A percentile compares a stretch with the other conserved stretches of the same genome.
phyloP scores from a whole-genome alignment of 2,888 invertebrate species.

The Candidula unifasciata region DNA sequence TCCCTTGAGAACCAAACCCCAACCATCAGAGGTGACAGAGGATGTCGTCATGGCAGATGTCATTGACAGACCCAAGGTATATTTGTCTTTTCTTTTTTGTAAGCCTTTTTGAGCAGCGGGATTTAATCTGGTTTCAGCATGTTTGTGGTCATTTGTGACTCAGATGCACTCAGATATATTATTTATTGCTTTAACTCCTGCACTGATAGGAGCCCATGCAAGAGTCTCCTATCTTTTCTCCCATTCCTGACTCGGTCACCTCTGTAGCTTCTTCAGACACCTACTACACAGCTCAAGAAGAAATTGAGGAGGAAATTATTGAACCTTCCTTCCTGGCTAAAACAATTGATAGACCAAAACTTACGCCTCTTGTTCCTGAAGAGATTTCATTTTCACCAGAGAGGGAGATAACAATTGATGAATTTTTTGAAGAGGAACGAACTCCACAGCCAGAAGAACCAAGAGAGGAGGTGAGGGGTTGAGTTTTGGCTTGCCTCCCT shows the following conservation, averaged over 20 bases:
- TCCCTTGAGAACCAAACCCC: constrained; percentile 56
- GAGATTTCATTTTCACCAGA: constrained; percentile 59
- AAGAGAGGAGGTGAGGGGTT: constrained; percentile 37
- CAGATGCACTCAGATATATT: background rate
- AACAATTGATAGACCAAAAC: constrained; percentile 63
- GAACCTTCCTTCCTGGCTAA: constrained; percentile 57
- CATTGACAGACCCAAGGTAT: constrained; percentile 64
- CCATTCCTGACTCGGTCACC: constrained; percentile 54
- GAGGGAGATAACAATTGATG: constrained; percentile 54
- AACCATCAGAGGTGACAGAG: constrained; percentile 54
- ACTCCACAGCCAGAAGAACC: constrained; percentile 52
- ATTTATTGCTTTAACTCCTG: constrained; percentile 47
- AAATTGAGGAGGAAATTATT: constrained; percentile 60
- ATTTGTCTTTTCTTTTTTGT: background rate
- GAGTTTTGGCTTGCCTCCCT: too few relatives aligned
- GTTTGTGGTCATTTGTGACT: background rate
- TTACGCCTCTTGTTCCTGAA: constrained; percentile 60
- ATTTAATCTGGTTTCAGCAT: too few relatives aligned
- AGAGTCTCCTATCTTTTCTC: constrained; percentile 59
- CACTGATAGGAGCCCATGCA: constrained; percentile 62
- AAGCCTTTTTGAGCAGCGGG: background rate
- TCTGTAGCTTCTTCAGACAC: constrained; percentile 53
- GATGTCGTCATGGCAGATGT: constrained; percentile 61
- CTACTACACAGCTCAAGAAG: constrained; percentile 58
- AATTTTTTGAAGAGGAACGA: constrained; percentile 46